phyloP scores from a whole-genome alignment of 2,113 vertebrate species.

The Ophthalmolycus amberensis region DNA sequence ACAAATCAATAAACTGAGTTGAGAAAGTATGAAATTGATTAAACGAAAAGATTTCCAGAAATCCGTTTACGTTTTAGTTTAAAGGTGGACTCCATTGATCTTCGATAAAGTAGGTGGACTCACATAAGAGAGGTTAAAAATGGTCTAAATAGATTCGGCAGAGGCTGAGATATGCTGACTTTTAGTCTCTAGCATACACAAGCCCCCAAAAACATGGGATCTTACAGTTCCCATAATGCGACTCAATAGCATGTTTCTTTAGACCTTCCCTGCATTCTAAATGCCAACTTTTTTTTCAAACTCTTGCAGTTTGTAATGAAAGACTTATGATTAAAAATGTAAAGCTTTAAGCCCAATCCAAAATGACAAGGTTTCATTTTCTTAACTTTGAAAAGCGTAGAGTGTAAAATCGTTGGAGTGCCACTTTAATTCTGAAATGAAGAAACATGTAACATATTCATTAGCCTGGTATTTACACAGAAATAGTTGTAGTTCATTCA shows the following conservation, averaged over 20 bases:
- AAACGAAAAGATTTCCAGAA: background rate
- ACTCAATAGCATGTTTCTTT: background rate
- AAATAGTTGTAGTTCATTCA: background rate
- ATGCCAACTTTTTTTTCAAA: too few species aligned
- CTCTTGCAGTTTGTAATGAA: too few species aligned
- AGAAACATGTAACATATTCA: background rate
- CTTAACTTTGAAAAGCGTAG: background rate
- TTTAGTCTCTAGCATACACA: background rate
- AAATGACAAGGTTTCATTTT: background rate
- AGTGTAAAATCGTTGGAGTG: background rate
- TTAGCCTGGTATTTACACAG: background rate
- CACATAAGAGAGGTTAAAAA: background rate
- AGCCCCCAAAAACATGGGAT: background rate
- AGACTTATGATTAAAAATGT: background rate
- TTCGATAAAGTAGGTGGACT: background rate
- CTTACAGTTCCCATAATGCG: constrained; percentile 1
- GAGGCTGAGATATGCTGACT: background rate
- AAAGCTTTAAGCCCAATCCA: background rate
- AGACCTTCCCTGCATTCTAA: background rate
- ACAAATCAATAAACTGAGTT: background rate
- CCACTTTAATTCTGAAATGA: background rate
- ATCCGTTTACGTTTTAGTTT: background rate
- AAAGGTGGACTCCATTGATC: background rate
- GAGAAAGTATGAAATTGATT: background rate
- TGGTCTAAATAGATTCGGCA: background rate